Percentiles rank a stretch among this genome's conserved stretches.
Conservation (phyloP, 2,113 vertebrate genomes). For the Mustela lutreola region DNA sequence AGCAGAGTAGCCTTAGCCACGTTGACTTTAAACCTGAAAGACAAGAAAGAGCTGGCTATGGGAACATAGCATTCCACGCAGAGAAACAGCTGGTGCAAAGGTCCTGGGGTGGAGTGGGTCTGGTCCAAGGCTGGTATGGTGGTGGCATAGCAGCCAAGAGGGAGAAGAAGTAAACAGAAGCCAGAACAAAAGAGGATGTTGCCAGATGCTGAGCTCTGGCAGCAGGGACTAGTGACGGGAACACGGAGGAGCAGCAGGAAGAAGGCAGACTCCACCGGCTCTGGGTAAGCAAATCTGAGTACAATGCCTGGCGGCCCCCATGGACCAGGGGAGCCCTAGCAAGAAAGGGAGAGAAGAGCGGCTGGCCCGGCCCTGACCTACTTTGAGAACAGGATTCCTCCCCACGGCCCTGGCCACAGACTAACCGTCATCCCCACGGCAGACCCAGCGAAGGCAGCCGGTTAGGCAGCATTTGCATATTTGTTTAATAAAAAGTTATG, state of each 20-base stretch:
- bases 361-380: neutral
- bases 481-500: slow-evolving; percentile 89
- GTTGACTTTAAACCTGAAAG: neutral
- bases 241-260: neutral
- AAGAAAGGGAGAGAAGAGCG: neutral
- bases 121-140: neutral
- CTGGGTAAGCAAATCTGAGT: neutral
- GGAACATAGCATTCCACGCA: neutral
- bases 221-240: neutral
- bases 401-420: accelerated
- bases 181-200: neutral
- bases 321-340: neutral
- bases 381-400: neutral
- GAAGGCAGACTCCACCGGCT: neutral
- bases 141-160: neutral
- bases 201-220: neutral
- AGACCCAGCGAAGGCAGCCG: slow-evolving; percentile 43
- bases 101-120: neutral
- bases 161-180: neutral
- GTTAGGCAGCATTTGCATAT: slow-evolving; percentile 83
- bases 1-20: neutral
- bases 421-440: neutral
- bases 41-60: neutral
- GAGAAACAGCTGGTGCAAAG: slow-evolving; percentile 12
- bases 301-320: neutral